Percentiles rank a stretch among this genome's conserved stretches.
These are phyloP conservation scores for Drosophila melanica DNA, from an alignment of 1,140 invertebrate species.

Conservation along the genomic window DNA sequence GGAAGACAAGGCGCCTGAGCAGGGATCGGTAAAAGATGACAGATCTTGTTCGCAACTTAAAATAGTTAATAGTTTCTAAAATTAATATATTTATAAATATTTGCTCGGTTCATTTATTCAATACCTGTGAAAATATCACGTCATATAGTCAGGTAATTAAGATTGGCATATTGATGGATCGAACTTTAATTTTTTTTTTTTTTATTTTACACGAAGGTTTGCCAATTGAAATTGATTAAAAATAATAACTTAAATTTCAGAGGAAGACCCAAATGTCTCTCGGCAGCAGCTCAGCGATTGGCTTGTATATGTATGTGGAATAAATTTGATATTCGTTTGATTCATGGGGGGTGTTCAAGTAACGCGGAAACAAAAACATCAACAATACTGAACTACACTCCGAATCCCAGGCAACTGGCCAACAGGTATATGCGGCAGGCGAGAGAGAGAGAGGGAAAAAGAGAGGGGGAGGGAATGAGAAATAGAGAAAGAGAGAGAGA, in stretches of 20 bases:
- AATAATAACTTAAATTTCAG: slow-evolving; percentile 52
- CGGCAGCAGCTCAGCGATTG: slow-evolving; percentile 19
- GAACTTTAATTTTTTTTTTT: slow-evolving; percentile 59
- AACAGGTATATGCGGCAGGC: not conserved
- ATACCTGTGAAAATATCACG: no score
- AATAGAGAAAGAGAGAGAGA: not conserved
- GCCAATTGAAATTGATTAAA: slow-evolving; percentile 53
- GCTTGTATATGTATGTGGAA: not conserved
- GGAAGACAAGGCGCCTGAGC: no score
- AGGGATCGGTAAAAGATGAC: not conserved
- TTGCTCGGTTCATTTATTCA: no score
- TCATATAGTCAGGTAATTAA: not conserved
- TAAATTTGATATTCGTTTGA: slow-evolving; percentile 15
- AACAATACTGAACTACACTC: slow-evolving; percentile 11
- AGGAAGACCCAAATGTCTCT: slow-evolving; percentile 29
- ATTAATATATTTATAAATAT: no score
- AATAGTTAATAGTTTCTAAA: no score
- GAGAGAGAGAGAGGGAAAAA: not conserved
- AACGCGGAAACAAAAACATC: slow-evolving; percentile 20
- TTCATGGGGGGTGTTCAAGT: not conserved
- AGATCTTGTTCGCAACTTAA: no score
- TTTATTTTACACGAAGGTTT: slow-evolving; percentile 55
- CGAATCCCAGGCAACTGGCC: slow-evolving; percentile 4
- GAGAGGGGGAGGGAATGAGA: no score
- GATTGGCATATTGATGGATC: not conserved